phyloP scores from a whole-genome alignment of 1,140 invertebrate species.

The Ceratina japonica region DNA sequence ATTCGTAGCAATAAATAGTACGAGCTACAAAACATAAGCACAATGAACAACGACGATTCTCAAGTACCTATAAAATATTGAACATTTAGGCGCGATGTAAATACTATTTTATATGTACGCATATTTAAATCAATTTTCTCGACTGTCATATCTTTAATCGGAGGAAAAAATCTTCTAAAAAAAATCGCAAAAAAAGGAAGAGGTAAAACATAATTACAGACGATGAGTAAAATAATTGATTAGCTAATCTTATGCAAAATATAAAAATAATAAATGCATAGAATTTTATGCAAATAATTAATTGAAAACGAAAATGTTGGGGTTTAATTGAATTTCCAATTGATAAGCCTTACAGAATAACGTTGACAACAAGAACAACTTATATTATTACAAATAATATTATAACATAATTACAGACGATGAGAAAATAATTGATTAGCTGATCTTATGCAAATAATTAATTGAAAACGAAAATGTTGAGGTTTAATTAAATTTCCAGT shows the following conservation, averaged over 20 bases:
- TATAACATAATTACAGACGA: background rate
- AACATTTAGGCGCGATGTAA: background rate
- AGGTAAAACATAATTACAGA: background rate
- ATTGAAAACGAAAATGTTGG: background rate
- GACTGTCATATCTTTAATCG: background rate
- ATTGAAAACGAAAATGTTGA: background rate
- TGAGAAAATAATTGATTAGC: background rate
- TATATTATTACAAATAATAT: no score
- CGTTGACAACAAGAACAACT: no score
- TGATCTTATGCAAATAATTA: no score
- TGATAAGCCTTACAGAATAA: conserved; percentile 15
- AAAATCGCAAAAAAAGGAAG: background rate
- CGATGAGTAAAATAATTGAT: background rate
- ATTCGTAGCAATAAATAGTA: conserved; percentile 95
- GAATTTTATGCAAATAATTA: no score
- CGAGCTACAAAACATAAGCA: conserved; percentile 81
- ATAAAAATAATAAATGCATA: no score
- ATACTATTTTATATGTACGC: background rate
- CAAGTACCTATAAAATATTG: no score
- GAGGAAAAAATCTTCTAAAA: background rate
- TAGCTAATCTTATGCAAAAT: no score
- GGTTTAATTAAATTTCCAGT: conserved; percentile 10
- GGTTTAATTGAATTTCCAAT: conserved; percentile 14
- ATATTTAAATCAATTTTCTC: background rate
- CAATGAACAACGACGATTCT: background rate